Percentiles rank a stretch among this genome's conserved stretches.
These are phyloP conservation scores for Archips crataeganus DNA, from an alignment of 2,888 invertebrate species.

Conservation along the genomic window DNA sequence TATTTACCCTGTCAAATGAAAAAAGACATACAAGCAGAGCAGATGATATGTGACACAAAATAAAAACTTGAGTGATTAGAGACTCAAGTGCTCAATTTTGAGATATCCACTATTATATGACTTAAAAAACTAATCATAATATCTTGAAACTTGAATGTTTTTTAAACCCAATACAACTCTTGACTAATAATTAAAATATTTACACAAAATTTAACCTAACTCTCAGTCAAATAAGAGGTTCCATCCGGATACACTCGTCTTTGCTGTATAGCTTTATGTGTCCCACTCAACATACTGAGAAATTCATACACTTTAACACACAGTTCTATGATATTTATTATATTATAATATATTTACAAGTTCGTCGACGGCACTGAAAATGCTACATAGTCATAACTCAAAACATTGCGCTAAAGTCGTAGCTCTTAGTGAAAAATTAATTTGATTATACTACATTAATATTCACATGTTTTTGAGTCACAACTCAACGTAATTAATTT, in stretches of 20 bases:
- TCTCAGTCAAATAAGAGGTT: conserved; percentile 80
- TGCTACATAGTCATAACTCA: conserved; percentile 6
- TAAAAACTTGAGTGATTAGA: conserved; percentile 12
- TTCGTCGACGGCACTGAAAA: conserved; percentile 26
- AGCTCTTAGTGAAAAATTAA: not conserved
- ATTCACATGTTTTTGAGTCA: not conserved
- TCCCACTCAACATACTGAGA: conserved; percentile 47
- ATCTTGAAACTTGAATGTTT: conserved; percentile 51
- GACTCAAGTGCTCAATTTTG: conserved; percentile 27
- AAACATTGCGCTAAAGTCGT: conserved; percentile 6
- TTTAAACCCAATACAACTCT: conserved; percentile 53
- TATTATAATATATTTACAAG: conserved; percentile 45
- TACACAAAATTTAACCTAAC: conserved; percentile 82
- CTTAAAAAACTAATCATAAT: conserved; percentile 47
- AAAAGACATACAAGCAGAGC: conserved; percentile 39
- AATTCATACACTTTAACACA: conserved; percentile 48
- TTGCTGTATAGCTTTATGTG: conserved; percentile 27
- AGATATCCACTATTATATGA: conserved; percentile 34
- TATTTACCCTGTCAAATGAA: conserved; percentile 67
- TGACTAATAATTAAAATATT: conserved; percentile 67
- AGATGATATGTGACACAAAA: conserved; percentile 5
- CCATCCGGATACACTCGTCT: conserved; percentile 43
- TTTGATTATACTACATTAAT: not conserved
- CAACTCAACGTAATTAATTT: not conserved
- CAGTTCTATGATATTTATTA: conserved; percentile 43